Conservation (phyloP, 2,888 invertebrate species). For the Dasysyrphus albostriatus region DNA sequence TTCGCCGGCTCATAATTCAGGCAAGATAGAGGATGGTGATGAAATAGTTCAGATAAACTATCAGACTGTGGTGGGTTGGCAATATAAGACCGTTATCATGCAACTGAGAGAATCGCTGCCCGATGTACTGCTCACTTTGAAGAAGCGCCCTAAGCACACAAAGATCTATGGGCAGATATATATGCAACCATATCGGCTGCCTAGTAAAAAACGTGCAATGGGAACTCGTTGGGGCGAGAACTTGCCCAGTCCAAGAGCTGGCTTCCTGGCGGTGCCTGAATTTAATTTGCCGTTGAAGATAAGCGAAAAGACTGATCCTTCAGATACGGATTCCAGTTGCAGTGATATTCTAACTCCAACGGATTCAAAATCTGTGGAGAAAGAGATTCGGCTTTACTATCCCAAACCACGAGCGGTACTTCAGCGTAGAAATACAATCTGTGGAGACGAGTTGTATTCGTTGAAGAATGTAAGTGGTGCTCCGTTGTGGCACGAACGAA, state of each 20-base stretch:
- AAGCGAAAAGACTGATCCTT: conserved; percentile 80
- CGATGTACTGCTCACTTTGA: conserved; percentile 92
- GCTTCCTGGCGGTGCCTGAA: conserved; percentile 84
- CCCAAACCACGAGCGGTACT: conserved; percentile 90
- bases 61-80: conserved; percentile 92
- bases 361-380: conserved; percentile 81
- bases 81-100: conserved; percentile 90
- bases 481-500: conserved; percentile 90
- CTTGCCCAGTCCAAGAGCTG: conserved; percentile 87
- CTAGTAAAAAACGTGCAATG: conserved; percentile 88
- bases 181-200: conserved; percentile 89
- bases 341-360: conserved; percentile 86
- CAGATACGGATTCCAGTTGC: conserved; percentile 85
- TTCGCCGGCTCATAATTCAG: conserved; percentile 95
- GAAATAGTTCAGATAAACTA: conserved; percentile 96
- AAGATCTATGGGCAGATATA: conserved; percentile 90
- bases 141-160: conserved; percentile 92
- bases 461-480: conserved; percentile 81
- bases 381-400: conserved; percentile 87
- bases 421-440: conserved; percentile 94
- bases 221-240: conserved; percentile 89
- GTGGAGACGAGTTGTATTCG: conserved; percentile 89
- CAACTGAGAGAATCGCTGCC: conserved; percentile 90
- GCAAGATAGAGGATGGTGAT: conserved; percentile 97
- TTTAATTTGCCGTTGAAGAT: conserved; percentile 86